Base-by-base conservation (phyloP, 64 coral and sea anemone genomes). In the Cladopsammia gracilis region DNA sequence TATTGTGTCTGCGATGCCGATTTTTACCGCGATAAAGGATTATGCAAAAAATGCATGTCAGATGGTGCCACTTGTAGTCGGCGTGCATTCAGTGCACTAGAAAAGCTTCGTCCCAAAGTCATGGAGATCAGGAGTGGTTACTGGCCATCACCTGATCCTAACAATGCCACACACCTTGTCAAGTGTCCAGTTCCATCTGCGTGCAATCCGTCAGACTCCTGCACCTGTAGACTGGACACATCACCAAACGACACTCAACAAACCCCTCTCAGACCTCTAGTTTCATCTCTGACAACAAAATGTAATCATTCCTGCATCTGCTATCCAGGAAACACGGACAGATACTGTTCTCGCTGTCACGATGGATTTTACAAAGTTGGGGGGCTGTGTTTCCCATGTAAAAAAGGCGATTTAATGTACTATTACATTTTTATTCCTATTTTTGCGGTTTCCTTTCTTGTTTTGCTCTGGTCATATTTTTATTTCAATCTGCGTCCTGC, bases 61-160 rank as follows among this genome's bases (percentile, higher is more conserved):
- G 46, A n/a, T 16, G 83, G 66, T 47, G 83, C 66, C 7, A 86
- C n/a, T 3, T 86, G 83, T 22, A n/a, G n/a, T n/a, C n/a, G n/a
- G n/a, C 44, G 18, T 7, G 16, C 14, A 44, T 10, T 24, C 8
- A 6, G 22, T 7, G 5, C 15, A 10, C 12, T 15, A 25, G 10
- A 34, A 14, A 48, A 86, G 9, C 45, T 86, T 52, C 18, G 11
- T 8, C 70, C 87, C 2, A 89, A 46, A 18, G 46, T 48, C 9
- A 89, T 89, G 87, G 77, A 59, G 16, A 76, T 89, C 4, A 10
- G 3, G 4, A 60, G 12, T 61, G 73, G 87, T 42, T 89, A 89
- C 44, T 89, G 87, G 87, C 87, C 87, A 65, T 89, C 87, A 11
- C 87, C 87, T n/a, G 34, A 44, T 89, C 43, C 87, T 62, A 77